Conservation (phyloP, 2,797 vertebrate species). For the Spinus olivaceus region DNA sequence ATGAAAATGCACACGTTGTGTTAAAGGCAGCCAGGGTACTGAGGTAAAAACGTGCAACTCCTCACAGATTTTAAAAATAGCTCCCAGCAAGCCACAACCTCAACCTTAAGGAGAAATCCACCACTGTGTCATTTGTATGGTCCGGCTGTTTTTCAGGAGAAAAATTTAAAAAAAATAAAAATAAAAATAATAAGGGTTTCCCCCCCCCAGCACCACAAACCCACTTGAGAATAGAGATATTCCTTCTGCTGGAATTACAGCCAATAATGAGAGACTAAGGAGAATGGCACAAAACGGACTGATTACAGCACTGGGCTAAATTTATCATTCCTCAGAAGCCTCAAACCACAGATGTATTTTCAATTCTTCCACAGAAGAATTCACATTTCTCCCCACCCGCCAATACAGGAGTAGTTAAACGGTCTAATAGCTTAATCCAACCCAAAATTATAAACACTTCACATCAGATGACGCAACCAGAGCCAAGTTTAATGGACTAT, state of each 20-base stretch:
- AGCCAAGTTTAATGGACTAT: neutral
- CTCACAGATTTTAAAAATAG: neutral
- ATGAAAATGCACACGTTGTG: neutral
- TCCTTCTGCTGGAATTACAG: neutral
- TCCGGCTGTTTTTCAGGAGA: neutral
- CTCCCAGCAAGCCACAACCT: neutral
- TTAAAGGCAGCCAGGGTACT: neutral
- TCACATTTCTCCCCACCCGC: neutral
- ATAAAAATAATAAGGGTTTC: neutral
- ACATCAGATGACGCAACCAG: neutral
- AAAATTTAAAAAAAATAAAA: neutral
- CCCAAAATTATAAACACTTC: neutral
- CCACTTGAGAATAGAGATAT: constrained; percentile 12
- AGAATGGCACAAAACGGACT: constrained; percentile 27
- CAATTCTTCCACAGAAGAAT: constrained; percentile 37
- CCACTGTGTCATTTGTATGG: neutral
- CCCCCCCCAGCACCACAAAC: neutral
- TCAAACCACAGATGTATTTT: constrained; percentile 50
- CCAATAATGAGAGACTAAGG: neutral
- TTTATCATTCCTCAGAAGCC: constrained; percentile 21
- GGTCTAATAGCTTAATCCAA: constrained; percentile 9
- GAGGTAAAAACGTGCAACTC: neutral
- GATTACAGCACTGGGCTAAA: constrained; percentile 13
- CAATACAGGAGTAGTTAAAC: constrained; percentile 1
- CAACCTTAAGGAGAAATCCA: neutral